Evolutionary conservation across 2,888 invertebrate species (phyloP), one percentile per base, ranked within the genome.

Genomic region (Coenonympha arcania): DNA sequence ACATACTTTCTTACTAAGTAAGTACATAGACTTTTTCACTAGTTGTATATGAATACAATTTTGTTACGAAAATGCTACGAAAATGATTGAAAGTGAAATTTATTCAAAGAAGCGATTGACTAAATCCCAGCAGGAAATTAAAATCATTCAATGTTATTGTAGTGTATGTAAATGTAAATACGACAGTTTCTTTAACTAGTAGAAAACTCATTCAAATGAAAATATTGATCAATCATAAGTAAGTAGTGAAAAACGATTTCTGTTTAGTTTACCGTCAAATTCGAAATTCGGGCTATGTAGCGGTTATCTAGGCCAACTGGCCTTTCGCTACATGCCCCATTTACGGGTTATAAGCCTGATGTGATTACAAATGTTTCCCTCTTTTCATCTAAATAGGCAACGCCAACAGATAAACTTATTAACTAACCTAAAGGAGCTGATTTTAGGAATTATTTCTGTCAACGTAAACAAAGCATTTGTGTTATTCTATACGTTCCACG

Each of bases 271-370:
- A 42, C 19, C 31, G 19, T 9, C 30, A 42, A 42, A 42, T 42
- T 42, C 31, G 42, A 42, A 36, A 42, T 50, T 13, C 44, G 19
- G 19, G 43, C 24, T 42, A 37, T 46, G 39, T 30, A 37, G 31
- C 31, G 37, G 31, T 37, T 49, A 53, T 50, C 49, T 46, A 20
- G 45, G 41, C 20, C 42, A 20, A 31, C 40, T 49, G 44, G 31
- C 45, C 45, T 42, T 39, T 49, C 39, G 42, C 26, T 30, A 41
- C 41, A 11, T 50, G 36, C 41, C 49, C 34, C 36, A 26, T 46
- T 53, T 49, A 53, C 49, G 42, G 49, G 11, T 42, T 46, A 31
- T 42, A 50, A 46, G 46, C 33, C 50, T 46, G 45, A 53, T 53
- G 36, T 37, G 42, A 46, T 39, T 52, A 49, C 26, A 41, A 53